Base-by-base conservation (phyloP, 2,888 invertebrate species). In the Xylophagus ater region DNA sequence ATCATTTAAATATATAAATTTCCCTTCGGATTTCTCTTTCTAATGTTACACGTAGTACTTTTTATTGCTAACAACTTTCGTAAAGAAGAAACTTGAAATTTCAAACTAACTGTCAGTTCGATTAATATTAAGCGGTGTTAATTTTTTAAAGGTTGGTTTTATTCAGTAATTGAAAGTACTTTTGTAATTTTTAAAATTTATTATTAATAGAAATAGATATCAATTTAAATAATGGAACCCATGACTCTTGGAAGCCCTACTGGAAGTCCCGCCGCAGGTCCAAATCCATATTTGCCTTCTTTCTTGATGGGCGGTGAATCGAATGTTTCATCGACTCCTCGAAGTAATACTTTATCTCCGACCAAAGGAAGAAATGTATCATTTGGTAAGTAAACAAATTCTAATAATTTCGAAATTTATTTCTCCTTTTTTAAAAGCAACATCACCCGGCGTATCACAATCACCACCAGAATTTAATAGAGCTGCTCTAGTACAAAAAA, bases 191-290 rank as follows among this genome's bases (percentile, higher is more conserved):
- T n/a, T n/a, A n/a, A n/a, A n/a, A n/a, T n/a, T n/a, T n/a, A n/a
- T 23, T 8, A 23, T 23, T 10, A 23, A 23, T 10, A 8, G 7
- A 10, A 23, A 23, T 23, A 8, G 7, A 10, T 8, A 23, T 23
- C 6, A 20, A 19, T 30, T 4, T 24, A 23, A 33, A 60, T 63
- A 60, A 86, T 86, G 84, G 86, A 86, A 60, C 86, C 86, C 34
- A 87, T 87, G 86, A 72, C 77, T 37, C 65, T 87, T 49, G 86
- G 86, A 45, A 85, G 84, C 59, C 80, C 84, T 2, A 73, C 77
- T 35, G 77, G 79, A 51, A 80, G 79, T 48, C 80, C 82, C 18
- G 73, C 76, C 13, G 73, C 78, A 17, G 74, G 73, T 47, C 68
- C 72, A 24, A 76, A 77, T 23, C 75, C 76, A 32, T 86, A 78